Conservation (phyloP, 2,113 vertebrate genomes). For the Macroglossus sobrinus region DNA sequence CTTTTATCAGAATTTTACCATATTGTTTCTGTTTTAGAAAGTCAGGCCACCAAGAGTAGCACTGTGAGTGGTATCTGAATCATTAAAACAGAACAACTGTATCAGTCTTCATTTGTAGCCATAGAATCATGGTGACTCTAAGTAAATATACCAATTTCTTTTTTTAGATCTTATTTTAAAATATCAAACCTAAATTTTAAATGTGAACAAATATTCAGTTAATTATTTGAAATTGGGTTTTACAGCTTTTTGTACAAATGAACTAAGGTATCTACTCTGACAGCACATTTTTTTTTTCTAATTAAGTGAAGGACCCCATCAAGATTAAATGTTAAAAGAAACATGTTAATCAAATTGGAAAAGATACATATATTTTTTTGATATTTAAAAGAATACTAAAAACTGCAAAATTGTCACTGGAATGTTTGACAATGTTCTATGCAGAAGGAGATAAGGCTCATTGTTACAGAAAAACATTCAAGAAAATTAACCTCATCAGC, state of each 20-base stretch:
- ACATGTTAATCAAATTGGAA: neutral
- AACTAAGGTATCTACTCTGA: neutral
- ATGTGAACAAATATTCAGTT: slow-evolving; percentile 1
- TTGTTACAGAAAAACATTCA: neutral
- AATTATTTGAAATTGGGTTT: slow-evolving; percentile 22
- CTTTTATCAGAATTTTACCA: neutral
- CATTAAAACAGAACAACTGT: neutral
- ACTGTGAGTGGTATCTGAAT: neutral
- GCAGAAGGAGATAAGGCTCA: neutral
- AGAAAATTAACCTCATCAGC: neutral
- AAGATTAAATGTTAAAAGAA: slow-evolving; percentile 14
- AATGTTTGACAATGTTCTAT: neutral
- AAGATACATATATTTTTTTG: neutral
- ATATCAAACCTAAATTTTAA: slow-evolving; percentile 28
- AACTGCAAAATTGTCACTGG: neutral
- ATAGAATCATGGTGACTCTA: neutral
- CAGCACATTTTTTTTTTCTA: neutral
- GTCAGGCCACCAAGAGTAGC: neutral
- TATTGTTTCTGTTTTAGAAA: neutral
- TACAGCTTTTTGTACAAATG: neutral
- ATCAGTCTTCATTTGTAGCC: neutral
- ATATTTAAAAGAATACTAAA: slow-evolving; percentile 6
- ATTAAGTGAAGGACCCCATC: neutral
- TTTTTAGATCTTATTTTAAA: slow-evolving; percentile 22
- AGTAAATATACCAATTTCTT: neutral